Conservation (phyloP, 2,113 vertebrate genomes). For the Pelecanoides urinatrix region DNA sequence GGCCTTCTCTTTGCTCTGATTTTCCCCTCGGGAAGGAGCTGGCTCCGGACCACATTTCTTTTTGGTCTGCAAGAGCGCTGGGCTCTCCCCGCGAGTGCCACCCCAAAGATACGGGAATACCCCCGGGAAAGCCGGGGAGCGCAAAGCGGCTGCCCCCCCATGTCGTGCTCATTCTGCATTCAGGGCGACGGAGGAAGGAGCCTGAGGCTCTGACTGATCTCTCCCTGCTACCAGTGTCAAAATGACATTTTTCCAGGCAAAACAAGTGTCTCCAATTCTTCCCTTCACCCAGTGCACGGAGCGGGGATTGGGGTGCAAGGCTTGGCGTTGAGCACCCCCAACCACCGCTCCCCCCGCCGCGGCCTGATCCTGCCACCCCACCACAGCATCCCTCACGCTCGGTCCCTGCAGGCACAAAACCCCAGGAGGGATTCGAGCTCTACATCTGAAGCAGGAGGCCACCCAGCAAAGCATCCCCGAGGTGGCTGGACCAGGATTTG, state of each 20-base stretch:
- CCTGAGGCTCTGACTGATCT: neutral
- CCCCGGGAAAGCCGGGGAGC: neutral
- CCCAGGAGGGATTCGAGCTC: neutral
- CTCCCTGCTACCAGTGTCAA: neutral
- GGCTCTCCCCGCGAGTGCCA: neutral
- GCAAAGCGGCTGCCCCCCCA: neutral
- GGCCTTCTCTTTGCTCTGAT: neutral
- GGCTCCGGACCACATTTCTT: neutral
- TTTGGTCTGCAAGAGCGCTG: neutral
- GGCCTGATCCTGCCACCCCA: neutral
- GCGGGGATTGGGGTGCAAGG: neutral
- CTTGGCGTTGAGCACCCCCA: neutral
- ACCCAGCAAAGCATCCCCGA: neutral
- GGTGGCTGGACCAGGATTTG: neutral
- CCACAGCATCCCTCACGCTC: accelerated
- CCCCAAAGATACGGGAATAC: neutral
- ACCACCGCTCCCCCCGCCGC: no score
- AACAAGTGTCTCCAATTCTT: neutral
- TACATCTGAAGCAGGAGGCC: neutral
- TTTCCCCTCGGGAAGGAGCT: neutral
- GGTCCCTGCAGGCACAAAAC: neutral
- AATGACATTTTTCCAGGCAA: constrained; percentile 20
- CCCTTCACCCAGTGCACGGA: neutral
- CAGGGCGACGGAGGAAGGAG: neutral
- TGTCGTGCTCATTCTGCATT: neutral